Conservation (phyloP, 2,888 invertebrate species). For the Oegoconia quadripuncta region DNA sequence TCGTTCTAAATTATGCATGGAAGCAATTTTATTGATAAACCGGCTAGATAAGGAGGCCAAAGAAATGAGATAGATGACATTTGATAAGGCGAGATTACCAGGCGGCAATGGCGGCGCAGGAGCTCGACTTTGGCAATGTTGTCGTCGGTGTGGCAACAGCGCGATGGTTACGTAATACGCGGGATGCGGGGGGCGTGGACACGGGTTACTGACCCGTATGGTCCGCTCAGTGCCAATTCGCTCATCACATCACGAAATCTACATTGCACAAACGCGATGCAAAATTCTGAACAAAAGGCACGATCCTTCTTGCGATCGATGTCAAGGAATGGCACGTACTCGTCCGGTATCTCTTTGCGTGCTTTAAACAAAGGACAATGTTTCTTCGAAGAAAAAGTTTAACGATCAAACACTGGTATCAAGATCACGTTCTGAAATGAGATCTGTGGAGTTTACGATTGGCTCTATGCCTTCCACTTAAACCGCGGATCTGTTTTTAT, state of each 20-base stretch:
- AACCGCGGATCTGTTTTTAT: background rate
- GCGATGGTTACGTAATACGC: conserved; percentile 56
- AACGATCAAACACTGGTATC: too few relatives aligned
- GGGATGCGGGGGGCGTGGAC: conserved; percentile 41
- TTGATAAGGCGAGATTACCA: conserved; percentile 44
- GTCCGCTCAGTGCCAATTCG: conserved; percentile 73
- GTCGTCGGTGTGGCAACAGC: conserved; percentile 63
- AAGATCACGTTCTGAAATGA: too few relatives aligned
- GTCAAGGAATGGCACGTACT: conserved; percentile 37
- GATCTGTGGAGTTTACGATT: too few relatives aligned
- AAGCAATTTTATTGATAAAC: conserved; percentile 17
- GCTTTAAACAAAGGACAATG: background rate
- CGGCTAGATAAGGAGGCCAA: conserved; percentile 14
- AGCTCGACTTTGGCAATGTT: conserved; percentile 65
- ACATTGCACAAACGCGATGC: conserved; percentile 58
- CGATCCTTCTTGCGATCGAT: conserved; percentile 37
- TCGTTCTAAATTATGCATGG: conserved; percentile 13
- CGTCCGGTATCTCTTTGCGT: background rate
- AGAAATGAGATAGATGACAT: conserved; percentile 7
- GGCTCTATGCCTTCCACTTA: background rate
- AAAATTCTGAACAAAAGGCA: conserved; percentile 38
- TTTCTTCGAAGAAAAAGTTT: background rate
- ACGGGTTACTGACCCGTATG: conserved; percentile 69
- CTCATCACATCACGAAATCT: conserved; percentile 69
- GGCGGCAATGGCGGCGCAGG: conserved; percentile 48